phyloP scores from a whole-genome alignment of 92 coral and sea anemone genomes.

The Zoanthus sansibaricus region DNA sequence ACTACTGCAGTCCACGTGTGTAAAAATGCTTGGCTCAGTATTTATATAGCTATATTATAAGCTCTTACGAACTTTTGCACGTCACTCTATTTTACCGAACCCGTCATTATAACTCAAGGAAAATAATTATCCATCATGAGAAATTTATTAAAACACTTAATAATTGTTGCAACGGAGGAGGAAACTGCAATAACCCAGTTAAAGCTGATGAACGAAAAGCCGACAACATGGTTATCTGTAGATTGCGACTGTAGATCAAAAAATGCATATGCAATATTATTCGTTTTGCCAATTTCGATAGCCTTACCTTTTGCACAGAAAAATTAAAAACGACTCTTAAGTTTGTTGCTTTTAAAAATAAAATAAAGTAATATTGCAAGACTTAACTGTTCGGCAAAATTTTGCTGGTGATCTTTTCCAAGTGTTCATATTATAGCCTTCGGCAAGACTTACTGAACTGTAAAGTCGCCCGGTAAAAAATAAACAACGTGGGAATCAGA shows the following conservation, averaged over 20 bases:
- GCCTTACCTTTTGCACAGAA: not conserved
- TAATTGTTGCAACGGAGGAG: not conserved
- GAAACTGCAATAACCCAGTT: not conserved
- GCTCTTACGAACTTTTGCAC: no score
- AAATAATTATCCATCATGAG: no score
- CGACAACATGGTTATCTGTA: not conserved
- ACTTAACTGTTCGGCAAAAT: not conserved
- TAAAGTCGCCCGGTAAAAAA: constrained; percentile 28
- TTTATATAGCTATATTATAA: no score
- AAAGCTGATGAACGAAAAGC: not conserved
- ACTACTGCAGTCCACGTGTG: no score
- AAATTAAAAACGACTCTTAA: not conserved
- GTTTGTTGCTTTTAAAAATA: not conserved
- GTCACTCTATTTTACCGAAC: no score
- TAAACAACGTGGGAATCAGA: constrained; percentile 28
- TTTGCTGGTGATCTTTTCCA: constrained; percentile 16
- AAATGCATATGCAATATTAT: not conserved
- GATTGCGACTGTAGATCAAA: not conserved
- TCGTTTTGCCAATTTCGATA: not conserved
- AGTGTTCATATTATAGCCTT: constrained; percentile 35
- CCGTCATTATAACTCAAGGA: no score
- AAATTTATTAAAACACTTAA: not conserved
- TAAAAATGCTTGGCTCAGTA: no score
- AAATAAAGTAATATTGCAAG: not conserved
- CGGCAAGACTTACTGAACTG: constrained; percentile 44